phyloP scores from a whole-genome alignment of 2,113 vertebrate genomes.

The Sylvietta virens region DNA sequence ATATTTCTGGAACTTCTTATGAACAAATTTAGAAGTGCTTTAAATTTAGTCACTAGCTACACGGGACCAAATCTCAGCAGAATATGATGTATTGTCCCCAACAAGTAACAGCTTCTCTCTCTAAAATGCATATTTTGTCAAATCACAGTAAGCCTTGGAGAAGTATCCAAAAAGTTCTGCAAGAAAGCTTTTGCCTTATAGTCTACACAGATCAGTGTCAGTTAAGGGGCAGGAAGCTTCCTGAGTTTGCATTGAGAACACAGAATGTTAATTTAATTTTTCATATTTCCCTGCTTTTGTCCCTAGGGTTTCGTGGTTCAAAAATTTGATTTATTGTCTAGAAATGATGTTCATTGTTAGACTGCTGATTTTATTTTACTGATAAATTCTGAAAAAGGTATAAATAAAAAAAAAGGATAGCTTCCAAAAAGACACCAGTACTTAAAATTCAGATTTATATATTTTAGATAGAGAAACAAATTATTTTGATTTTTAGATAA shows the following conservation, averaged over 20 bases:
- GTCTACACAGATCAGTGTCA: background rate
- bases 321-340: background rate
- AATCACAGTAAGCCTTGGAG: background rate
- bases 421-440: background rate
- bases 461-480: background rate
- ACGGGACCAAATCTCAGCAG: background rate
- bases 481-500: background rate
- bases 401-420: background rate
- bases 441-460: background rate
- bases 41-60: background rate
- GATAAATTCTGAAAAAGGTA: background rate
- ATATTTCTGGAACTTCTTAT: background rate
- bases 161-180: background rate
- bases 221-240: background rate
- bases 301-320: background rate
- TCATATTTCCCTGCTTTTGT: background rate
- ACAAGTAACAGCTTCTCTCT: background rate
- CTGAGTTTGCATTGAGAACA: background rate
- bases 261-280: background rate
- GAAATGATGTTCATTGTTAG: background rate
- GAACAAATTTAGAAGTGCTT: background rate
- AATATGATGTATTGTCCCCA: background rate
- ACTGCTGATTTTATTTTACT: background rate
- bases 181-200: background rate
- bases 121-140: background rate